These are phyloP conservation scores for Pyrrhia umbra DNA, from an alignment of 2,888 invertebrate species.

Conservation along the genomic window DNA sequence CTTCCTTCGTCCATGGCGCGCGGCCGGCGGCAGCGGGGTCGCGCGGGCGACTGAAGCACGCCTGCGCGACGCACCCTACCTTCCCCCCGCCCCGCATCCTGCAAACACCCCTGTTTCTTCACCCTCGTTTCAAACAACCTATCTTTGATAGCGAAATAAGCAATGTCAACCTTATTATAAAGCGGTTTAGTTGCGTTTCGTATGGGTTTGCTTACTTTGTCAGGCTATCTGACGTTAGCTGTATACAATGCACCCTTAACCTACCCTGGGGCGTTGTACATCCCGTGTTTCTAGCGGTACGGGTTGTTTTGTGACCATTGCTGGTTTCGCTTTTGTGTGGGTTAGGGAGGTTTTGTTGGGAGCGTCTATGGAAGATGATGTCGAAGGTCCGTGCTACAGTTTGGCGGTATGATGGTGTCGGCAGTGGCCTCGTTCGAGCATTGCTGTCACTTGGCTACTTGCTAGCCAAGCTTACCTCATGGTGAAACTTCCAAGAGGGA, in stretches of 20 bases:
- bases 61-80: conserved; percentile 88
- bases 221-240: conserved; percentile 75
- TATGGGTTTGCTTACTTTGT: conserved; percentile 54
- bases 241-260: conserved; percentile 88
- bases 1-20: conserved; percentile 88
- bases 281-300: conserved; percentile 50
- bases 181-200: conserved; percentile 41
- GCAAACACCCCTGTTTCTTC: conserved; percentile 86
- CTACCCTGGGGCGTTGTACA: conserved; percentile 77
- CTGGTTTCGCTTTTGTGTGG: conserved; percentile 47
- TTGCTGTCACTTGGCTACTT: conserved; percentile 79
- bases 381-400: conserved; percentile 22
- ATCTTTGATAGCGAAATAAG: conserved; percentile 60
- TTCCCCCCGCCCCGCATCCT: conserved; percentile 81
- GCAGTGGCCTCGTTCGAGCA: conserved; percentile 79
- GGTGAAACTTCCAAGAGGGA: conserved; percentile 62
- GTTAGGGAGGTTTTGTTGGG: background rate
- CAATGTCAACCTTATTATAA: conserved; percentile 54
- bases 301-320: conserved; percentile 64
- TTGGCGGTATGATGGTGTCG: conserved; percentile 59
- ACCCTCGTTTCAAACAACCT: conserved; percentile 74
- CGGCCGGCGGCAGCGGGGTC: conserved; percentile 90
- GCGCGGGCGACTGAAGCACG: conserved; percentile 90
- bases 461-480: conserved; percentile 72
- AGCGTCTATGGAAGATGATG: conserved; percentile 24